Evolutionary conservation across 1,140 invertebrate genomes (phyloP), one percentile per base, ranked within the genome.

Genomic region (Drosophila sp.): DNA sequence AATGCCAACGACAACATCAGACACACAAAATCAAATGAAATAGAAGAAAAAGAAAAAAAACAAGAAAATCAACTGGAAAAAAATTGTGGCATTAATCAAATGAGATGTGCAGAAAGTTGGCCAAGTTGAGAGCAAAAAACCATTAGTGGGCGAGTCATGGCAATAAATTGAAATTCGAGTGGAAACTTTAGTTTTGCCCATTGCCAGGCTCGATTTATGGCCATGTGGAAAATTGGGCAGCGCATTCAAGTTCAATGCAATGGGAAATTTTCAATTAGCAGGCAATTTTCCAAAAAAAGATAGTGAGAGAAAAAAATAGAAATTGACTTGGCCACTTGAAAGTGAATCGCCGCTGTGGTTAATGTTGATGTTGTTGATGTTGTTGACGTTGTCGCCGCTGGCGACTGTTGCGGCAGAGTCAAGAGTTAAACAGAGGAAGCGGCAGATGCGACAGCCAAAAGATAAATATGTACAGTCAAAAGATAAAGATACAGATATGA

Each of bases 161-260:
- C 48, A 38, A 32, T 34, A 74, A 69, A 48, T 70, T 63, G 51
- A 80, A 73, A 78, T 72, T 56, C 58, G 64, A 80, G 80, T 81
- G 78, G 73, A 81, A 66, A 81, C 34, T 62, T 43, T 48, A 53
- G 36, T 74, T 72, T 21, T 54, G 67, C 54, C 65, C 64, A 63
- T 53, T 72, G 72, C 65, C 61, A 48, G 32, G 48, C 69, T 53
- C 25, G 51, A 79, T 59, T 80, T 80, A 80, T 80, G 61, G 72
- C 50, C 45, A 63, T 57, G 61, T 62, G 43, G 41, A 40, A 51
- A 59, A 51, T 69, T 69, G 45, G 50, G 25, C 57, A 62, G 29
- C 29, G 45, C 72, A 63, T 84, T 76, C 81, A 87, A 87, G 81
- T 86, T 86, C 81, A 86, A 86, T 84, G 73, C 65, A 46, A 87